Conservation (phyloP, 2,797 vertebrate species). For the Xiphophorus birchmanni region DNA sequence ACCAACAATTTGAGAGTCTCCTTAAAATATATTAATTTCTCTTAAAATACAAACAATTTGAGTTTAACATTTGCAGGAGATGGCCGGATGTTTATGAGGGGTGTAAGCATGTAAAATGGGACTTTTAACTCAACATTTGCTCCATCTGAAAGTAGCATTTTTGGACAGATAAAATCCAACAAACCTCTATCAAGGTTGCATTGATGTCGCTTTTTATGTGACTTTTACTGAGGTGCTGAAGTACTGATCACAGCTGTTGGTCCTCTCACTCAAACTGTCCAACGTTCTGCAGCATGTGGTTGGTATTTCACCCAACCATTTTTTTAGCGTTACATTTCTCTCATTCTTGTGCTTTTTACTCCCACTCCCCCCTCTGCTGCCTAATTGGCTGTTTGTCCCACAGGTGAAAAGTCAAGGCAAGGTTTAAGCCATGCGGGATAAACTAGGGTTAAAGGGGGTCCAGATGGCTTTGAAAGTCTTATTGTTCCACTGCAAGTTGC, state of each 20-base stretch:
- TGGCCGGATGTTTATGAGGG: not conserved
- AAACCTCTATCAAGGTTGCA: not conserved
- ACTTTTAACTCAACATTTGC: not conserved
- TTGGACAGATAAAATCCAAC: not conserved
- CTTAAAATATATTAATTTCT: not conserved
- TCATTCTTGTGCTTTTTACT: conserved; percentile 72
- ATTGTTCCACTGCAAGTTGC: conserved; percentile 1
- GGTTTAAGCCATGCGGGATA: conserved; percentile 69
- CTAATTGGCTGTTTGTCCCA: conserved; percentile 69
- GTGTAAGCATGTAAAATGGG: not conserved
- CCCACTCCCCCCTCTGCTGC: conserved; percentile 36
- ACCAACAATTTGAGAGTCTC: not conserved
- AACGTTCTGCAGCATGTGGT: conserved; percentile 7
- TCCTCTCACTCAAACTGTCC: conserved; percentile 26
- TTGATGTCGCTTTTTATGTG: not conserved
- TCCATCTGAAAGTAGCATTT: not conserved
- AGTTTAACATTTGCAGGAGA: not conserved
- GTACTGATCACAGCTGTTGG: not conserved
- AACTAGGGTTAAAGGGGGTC: conserved; percentile 45
- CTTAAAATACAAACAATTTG: not conserved
- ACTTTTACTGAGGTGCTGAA: not conserved
- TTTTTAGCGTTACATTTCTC: conserved; percentile 76
- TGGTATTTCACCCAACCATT: conserved; percentile 60
- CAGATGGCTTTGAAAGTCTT: conserved; percentile 48
- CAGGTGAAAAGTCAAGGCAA: conserved; percentile 54